Evolutionary conservation across 2,113 vertebrate species (phyloP).

Genomic region (Tupaia chinensis): DNA sequence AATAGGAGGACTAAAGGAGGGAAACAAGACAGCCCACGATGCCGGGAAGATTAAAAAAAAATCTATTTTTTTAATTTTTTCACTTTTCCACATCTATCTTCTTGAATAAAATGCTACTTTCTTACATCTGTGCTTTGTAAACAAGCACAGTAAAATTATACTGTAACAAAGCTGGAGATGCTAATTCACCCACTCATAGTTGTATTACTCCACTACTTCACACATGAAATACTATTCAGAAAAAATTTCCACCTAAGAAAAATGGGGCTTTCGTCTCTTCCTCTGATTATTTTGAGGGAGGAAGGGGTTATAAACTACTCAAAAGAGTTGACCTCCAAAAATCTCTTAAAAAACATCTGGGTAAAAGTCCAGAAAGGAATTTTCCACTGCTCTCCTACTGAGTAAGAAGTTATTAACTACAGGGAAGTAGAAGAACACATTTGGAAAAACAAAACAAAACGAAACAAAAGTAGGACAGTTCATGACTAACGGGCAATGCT

Average conservation of each 20-base stretch:
- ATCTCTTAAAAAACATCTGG: background rate
- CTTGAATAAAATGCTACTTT: background rate
- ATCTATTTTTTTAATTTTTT: background rate
- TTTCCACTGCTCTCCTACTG: conserved; percentile 8
- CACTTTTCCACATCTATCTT: conserved; percentile 39
- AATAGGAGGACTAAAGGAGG: background rate
- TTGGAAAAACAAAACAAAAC: rapidly evolving
- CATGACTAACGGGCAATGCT: background rate
- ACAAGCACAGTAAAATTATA: conserved; percentile 31
- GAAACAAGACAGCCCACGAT: rapidly evolving
- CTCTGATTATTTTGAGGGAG: background rate
- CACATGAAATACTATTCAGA: background rate
- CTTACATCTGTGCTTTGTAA: conserved; percentile 35
- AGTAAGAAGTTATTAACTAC: conserved; percentile 31
- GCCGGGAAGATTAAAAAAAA: background rate
- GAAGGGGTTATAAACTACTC: background rate
- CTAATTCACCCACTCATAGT: background rate
- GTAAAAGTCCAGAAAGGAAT: conserved; percentile 21
- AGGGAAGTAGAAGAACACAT: background rate
- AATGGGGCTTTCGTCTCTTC: background rate
- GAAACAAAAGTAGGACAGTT: background rate
- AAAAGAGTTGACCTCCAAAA: background rate
- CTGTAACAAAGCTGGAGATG: conserved; percentile 25
- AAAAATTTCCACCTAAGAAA: background rate
- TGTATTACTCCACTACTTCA: background rate